Percentiles rank a stretch among this genome's conserved stretches.
These are phyloP conservation scores for Sitophilus oryzae DNA, from an alignment of 1,140 invertebrate species.

Conservation along the genomic window DNA sequence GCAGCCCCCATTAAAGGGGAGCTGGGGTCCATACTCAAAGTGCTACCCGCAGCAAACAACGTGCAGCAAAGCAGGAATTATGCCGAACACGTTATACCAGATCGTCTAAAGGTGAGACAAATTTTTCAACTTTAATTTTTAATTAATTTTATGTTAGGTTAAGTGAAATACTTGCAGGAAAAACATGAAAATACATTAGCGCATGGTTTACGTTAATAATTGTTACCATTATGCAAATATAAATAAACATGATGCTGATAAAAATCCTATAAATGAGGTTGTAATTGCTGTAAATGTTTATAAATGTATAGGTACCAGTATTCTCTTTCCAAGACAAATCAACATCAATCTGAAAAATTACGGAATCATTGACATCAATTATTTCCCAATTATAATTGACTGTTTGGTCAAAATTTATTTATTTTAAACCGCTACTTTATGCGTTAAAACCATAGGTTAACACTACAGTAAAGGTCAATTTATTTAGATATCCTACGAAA, in stretches of 20 bases:
- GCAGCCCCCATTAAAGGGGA: constrained; percentile 27
- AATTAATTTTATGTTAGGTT: background rate
- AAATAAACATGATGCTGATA: too few species aligned
- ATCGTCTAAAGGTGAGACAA: constrained; percentile 56
- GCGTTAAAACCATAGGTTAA: background rate
- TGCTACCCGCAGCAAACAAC: constrained; percentile 33
- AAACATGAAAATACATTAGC: background rate
- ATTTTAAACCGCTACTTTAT: background rate
- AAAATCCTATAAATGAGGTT: too few species aligned
- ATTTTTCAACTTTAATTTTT: constrained; percentile 9
- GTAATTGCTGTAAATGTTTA: too few species aligned
- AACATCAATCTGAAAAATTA: too few species aligned
- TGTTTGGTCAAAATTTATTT: too few species aligned
- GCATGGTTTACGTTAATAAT: too few species aligned
- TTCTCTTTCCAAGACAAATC: too few species aligned
- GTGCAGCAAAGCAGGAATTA: constrained; percentile 48
- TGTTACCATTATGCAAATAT: too few species aligned
- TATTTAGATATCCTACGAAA: too few species aligned
- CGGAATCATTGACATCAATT: background rate
- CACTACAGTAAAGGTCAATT: background rate
- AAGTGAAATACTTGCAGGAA: background rate
- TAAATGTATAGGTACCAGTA: too few species aligned
- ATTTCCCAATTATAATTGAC: background rate
- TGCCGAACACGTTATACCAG: constrained; percentile 77
- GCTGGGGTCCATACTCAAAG: constrained; percentile 35